Percentiles rank a stretch among this genome's conserved stretches.
phyloP scores from a whole-genome alignment of 2,888 invertebrate genomes.

The Agrotis segetum region DNA sequence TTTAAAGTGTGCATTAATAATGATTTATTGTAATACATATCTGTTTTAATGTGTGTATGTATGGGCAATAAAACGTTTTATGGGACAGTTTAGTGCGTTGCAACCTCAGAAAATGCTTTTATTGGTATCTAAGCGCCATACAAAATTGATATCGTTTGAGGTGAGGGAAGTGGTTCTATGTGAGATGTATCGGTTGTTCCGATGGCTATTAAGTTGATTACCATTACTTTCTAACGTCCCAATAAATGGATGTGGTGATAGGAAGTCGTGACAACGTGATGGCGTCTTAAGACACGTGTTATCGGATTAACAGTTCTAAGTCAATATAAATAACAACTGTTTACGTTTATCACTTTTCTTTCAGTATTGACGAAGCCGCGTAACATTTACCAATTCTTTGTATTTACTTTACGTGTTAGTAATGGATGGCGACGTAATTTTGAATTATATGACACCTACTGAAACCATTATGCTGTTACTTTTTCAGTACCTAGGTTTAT shows the following conservation, averaged over 20 bases:
- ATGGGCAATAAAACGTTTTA: slow-evolving; percentile 88
- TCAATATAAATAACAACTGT: neutral
- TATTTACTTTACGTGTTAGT: too few relatives aligned
- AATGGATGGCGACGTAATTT: neutral
- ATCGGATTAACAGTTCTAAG: neutral
- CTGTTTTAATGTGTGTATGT: slow-evolving; percentile 86
- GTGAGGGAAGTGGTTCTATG: slow-evolving; percentile 68
- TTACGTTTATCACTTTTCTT: neutral
- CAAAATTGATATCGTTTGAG: slow-evolving; percentile 75
- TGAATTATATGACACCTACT: neutral
- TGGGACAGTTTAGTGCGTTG: slow-evolving; percentile 84
- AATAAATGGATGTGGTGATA: slow-evolving; percentile 46
- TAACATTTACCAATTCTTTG: neutral
- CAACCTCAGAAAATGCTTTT: slow-evolving; percentile 85
- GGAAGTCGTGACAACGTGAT: slow-evolving; percentile 31
- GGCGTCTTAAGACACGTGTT: slow-evolving; percentile 32
- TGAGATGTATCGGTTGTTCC: slow-evolving; percentile 59
- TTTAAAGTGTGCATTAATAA: slow-evolving; percentile 84
- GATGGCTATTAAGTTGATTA: slow-evolving; percentile 59
- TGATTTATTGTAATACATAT: slow-evolving; percentile 88
- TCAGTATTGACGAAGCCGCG: neutral
- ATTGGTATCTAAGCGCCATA: slow-evolving; percentile 85
- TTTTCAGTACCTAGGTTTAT: too few relatives aligned
- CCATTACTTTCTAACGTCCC: slow-evolving; percentile 55
- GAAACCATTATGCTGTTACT: neutral